Conservation (phyloP, 2,113 vertebrate genomes). For the Saguinus imperator region DNA sequence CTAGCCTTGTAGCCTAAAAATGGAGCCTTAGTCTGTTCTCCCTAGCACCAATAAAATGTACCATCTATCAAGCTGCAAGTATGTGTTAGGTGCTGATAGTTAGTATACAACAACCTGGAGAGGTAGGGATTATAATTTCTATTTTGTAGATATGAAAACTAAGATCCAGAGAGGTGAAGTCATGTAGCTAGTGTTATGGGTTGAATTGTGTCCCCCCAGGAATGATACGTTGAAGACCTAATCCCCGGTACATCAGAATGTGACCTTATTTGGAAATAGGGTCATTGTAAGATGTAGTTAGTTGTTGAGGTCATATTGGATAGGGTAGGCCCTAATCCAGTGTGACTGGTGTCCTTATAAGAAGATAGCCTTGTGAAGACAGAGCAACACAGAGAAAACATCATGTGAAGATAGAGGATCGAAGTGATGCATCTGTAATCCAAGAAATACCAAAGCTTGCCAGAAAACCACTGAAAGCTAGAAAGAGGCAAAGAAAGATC, state of each 20-base stretch:
- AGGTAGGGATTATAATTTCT: background rate
- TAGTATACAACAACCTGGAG: background rate
- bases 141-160: constrained; percentile 28
- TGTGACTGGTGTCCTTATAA: background rate
- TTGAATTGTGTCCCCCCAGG: background rate
- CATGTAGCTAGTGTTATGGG: background rate
- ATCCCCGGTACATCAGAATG: background rate
- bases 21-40: background rate
- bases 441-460: background rate
- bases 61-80: background rate
- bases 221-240: constrained; percentile 14
- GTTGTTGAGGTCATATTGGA: constrained; percentile 6
- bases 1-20: constrained; percentile 25
- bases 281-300: background rate
- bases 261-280: constrained; percentile 2
- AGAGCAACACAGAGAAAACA: background rate
- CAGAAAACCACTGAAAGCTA: background rate
- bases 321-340: background rate
- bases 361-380: constrained; percentile 7
- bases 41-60: background rate
- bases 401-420: background rate
- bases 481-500: background rate
- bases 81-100: background rate
- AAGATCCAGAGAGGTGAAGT: constrained; percentile 27
- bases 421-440: background rate